Conservation (phyloP, 2,888 invertebrate species). For the Netelia inedita region DNA sequence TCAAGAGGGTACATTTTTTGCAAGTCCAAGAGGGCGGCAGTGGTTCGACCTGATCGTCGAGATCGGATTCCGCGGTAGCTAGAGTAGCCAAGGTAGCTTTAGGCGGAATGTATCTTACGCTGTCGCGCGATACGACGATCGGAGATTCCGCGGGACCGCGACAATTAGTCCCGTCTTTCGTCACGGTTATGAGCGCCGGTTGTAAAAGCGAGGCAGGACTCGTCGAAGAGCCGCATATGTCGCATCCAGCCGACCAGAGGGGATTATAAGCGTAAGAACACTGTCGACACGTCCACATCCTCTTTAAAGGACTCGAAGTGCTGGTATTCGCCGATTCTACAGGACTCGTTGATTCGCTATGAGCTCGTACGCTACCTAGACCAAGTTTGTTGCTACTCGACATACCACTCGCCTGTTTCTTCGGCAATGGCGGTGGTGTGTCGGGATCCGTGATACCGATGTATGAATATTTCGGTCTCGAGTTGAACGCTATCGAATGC, state of each 20-base stretch:
- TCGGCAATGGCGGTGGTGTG: constrained; percentile 83
- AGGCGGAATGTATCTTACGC: constrained; percentile 84
- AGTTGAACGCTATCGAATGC: constrained; percentile 83
- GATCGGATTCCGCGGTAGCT: constrained; percentile 83
- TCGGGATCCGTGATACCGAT: constrained; percentile 83
- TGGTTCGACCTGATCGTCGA: constrained; percentile 89
- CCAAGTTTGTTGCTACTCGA: constrained; percentile 73
- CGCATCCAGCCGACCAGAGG: constrained; percentile 92
- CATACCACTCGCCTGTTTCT: constrained; percentile 79
- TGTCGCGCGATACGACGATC: constrained; percentile 83
- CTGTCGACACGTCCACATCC: constrained; percentile 95
- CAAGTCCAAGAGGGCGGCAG: constrained; percentile 90
- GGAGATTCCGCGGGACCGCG: constrained; percentile 81
- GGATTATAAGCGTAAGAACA: constrained; percentile 96
- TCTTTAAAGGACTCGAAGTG: constrained; percentile 80
- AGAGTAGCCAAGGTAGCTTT: constrained; percentile 83
- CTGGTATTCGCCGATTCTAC: constrained; percentile 69
- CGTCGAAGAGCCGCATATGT: constrained; percentile 91
- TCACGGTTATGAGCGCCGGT: constrained; percentile 90
- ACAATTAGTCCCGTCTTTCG: constrained; percentile 85
- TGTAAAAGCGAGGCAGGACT: constrained; percentile 88
- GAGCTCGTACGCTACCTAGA: constrained; percentile 73
- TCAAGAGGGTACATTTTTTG: constrained; percentile 94
- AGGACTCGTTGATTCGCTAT: constrained; percentile 82
- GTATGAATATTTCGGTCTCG: constrained; percentile 82